These are phyloP conservation scores for Callithrix jacchus DNA, from an alignment of 2,113 vertebrate species.

Conservation along the genomic window DNA sequence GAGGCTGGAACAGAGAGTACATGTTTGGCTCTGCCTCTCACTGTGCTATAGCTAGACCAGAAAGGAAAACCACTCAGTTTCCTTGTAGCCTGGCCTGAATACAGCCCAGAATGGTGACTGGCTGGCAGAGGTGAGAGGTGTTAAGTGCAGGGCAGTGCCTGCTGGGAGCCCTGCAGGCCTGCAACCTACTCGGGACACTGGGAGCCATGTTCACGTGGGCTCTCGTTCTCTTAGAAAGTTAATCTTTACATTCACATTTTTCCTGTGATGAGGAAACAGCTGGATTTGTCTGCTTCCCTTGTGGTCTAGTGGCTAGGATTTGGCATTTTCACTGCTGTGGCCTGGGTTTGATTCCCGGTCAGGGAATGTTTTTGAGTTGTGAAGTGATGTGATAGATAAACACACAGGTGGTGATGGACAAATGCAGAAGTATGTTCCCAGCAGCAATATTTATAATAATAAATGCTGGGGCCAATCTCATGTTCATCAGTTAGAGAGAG, in stretches of 20 bases:
- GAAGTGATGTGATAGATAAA: not conserved
- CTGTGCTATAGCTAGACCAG: not conserved
- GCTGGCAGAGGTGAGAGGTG: not conserved
- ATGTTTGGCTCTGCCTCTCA: not conserved
- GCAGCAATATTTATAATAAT: not conserved
- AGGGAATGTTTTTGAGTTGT: accelerated
- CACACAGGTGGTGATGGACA: no score
- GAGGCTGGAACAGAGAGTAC: not conserved
- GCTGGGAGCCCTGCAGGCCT: not conserved
- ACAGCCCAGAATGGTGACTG: not conserved
- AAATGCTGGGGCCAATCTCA: not conserved
- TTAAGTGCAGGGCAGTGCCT: accelerated
- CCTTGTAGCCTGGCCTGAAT: not conserved
- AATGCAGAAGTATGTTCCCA: not conserved
- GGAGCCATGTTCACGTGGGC: accelerated
- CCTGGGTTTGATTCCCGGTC: not conserved
- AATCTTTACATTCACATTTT: no score
- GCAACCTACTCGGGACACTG: not conserved
- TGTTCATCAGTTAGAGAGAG: no score
- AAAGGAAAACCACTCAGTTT: no score
- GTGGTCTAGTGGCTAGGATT: not conserved
- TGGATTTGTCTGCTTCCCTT: accelerated
- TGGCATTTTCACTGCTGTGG: accelerated
- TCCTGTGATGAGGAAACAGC: no score
- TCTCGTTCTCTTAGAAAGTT: not conserved